Evolutionary conservation across 1,140 invertebrate genomes (phyloP).

Genomic region (Halesus radiatus): DNA sequence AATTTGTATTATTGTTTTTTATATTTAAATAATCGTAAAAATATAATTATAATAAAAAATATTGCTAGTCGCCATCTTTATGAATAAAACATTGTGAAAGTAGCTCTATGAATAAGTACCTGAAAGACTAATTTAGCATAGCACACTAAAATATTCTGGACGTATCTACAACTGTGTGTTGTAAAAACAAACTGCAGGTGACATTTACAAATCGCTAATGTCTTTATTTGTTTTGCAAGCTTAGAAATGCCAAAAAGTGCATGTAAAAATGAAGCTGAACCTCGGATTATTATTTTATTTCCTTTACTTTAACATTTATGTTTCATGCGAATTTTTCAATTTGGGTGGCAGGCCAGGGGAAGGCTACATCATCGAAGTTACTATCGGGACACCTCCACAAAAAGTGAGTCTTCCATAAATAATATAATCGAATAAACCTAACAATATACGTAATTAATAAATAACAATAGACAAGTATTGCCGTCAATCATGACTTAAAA

Average conservation of each 20-base stretch:
- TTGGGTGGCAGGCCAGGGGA: conserved; percentile 50
- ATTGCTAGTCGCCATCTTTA: too few relatives aligned
- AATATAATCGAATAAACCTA: conserved; percentile 9
- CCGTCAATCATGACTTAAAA: too few relatives aligned
- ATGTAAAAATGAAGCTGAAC: conserved; percentile 37
- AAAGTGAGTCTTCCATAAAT: conserved; percentile 31
- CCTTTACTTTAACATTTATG: conserved; percentile 34
- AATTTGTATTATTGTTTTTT: too few relatives aligned
- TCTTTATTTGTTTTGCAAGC: conserved; percentile 42
- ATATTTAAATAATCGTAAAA: too few relatives aligned
- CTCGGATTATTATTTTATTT: conserved; percentile 43
- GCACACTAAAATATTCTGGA: neutral
- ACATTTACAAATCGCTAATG: conserved; percentile 41
- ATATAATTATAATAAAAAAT: too few relatives aligned
- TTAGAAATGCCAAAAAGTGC: conserved; percentile 33
- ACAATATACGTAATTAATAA: neutral
- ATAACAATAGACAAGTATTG: too few relatives aligned
- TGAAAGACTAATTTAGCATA: too few relatives aligned
- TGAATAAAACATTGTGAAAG: too few relatives aligned
- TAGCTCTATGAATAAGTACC: too few relatives aligned
- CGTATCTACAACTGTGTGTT: neutral
- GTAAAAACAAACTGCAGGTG: conserved; percentile 48
- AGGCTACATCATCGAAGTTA: conserved; percentile 51
- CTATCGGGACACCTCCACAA: conserved; percentile 52
- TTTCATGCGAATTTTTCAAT: conserved; percentile 41